Base-by-base conservation (phyloP, 2,797 vertebrate genomes). In the Lacerta bilineata region DNA sequence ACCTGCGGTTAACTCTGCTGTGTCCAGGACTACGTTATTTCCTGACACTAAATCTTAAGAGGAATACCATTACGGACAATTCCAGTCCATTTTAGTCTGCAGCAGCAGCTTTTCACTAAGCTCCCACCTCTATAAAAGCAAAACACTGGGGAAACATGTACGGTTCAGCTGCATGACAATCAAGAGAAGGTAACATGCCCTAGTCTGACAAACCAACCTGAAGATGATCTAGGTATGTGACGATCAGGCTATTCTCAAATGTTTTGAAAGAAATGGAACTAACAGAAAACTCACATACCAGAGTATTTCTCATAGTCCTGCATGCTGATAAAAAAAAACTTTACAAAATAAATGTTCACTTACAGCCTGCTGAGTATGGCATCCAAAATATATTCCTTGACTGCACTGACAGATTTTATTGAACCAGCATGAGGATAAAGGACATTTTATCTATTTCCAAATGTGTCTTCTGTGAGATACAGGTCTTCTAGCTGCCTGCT, bases 371-470 rank as follows among this genome's bases (percentile, higher is more conserved):
- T 74, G 61, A 36, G 72, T 85, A 11, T 0, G 8, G 4, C 78
- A 88, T 68, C 83, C 66, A 33, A 6, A 0, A 0, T 5, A 75
- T 43, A 79, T 82, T 72, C 74, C 78, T 74, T 0, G 0, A 6
- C 0, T 5, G 61, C 66, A 4, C 50, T 83, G 84, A 46, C 55
- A 0, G 15, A 13, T 66, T 88, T 84, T 90, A 89, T 55, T 76
- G 20, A 91, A 84, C 84, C 87, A 90, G 74, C 84, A 87, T 2
- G 88, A 0, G 6, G 88, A 85, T 25, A 85, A 86, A 92, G 43
- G 55, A 88, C 85, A 91, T 0, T 25, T 29, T 36, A 86, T 87
- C 71, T 10, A 87, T 92, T 90, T 87, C 80, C 89, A 88, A 94
- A 55, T 0, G 13, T 91, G 72, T 50, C 61, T 92, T 91, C 84